Evolutionary conservation across 2,888 invertebrate species (phyloP).

Genomic region (Heliconius ismenius): DNA sequence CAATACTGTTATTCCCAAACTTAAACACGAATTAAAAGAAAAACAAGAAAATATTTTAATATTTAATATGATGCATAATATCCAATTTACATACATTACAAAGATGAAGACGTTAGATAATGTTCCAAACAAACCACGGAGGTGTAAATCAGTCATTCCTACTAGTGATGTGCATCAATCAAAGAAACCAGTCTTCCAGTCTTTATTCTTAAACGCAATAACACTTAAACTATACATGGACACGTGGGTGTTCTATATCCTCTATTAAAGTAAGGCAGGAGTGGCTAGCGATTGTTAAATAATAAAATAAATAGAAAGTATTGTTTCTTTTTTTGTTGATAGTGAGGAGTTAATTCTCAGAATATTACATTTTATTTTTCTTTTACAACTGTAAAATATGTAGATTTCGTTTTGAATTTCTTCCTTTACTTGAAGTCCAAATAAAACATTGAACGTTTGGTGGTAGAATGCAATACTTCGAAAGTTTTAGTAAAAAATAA

Average conservation of each 20-base stretch:
- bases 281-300: background rate
- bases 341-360: background rate
- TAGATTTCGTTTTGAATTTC: too few species aligned
- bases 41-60: background rate
- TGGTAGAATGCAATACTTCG: too few species aligned
- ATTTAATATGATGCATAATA: background rate
- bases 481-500: too few species aligned
- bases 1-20: background rate
- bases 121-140: constrained; percentile 5
- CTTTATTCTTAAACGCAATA: constrained; percentile 16
- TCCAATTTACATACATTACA: constrained; percentile 14
- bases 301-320: background rate
- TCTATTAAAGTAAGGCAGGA: background rate
- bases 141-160: constrained; percentile 21
- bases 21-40: background rate
- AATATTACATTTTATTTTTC: too few species aligned
- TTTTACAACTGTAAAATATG: too few species aligned
- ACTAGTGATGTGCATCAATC: constrained; percentile 11
- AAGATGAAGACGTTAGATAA: constrained; percentile 14
- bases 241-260: constrained; percentile 40
- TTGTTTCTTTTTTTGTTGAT: background rate
- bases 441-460: too few species aligned
- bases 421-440: too few species aligned
- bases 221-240: constrained; percentile 30
- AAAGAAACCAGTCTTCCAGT: constrained; percentile 20